phyloP scores from a whole-genome alignment of 2,888 invertebrate genomes.

The Xylota sylvarum region DNA sequence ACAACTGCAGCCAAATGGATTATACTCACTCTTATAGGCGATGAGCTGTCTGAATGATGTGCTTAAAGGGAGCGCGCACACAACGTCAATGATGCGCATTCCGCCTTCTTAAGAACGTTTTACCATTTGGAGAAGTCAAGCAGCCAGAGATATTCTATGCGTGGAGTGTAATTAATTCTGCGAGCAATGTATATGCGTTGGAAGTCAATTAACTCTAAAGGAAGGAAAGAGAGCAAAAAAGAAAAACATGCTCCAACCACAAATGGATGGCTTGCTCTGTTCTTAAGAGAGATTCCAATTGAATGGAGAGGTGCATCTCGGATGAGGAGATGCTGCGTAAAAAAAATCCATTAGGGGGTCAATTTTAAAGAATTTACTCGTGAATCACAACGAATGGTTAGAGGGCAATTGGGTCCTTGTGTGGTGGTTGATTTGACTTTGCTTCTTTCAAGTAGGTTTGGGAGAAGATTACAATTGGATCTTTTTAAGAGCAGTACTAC shows the following conservation, averaged over 20 bases:
- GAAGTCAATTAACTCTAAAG: conserved; percentile 58
- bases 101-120: conserved; percentile 32
- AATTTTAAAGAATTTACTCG: conserved; percentile 21
- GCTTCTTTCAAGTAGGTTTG: not conserved
- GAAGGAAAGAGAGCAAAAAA: not conserved
- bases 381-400: not conserved
- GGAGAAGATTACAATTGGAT: too few relatives aligned
- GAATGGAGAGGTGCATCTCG: not conserved
- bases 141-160: not conserved
- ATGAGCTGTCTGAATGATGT: conserved; percentile 48
- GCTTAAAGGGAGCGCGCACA: conserved; percentile 45
- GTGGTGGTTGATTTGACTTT: not conserved
- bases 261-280: not conserved
- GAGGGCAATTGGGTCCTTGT: not conserved
- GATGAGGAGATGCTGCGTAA: conserved; percentile 3
- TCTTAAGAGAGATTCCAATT: conserved; percentile 19
- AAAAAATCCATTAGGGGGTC: conserved; percentile 57
- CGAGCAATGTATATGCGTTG: conserved; percentile 42
- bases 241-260: conserved; percentile 25
- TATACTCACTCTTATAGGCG: conserved; percentile 27
- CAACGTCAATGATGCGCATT: conserved; percentile 39
- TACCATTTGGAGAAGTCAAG: conserved; percentile 13
- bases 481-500: too few relatives aligned
- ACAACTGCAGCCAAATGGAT: conserved; percentile 45
- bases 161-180: conserved; percentile 60